phyloP scores from a whole-genome alignment of 1,140 invertebrate genomes.

The Solenopsis invicta region DNA sequence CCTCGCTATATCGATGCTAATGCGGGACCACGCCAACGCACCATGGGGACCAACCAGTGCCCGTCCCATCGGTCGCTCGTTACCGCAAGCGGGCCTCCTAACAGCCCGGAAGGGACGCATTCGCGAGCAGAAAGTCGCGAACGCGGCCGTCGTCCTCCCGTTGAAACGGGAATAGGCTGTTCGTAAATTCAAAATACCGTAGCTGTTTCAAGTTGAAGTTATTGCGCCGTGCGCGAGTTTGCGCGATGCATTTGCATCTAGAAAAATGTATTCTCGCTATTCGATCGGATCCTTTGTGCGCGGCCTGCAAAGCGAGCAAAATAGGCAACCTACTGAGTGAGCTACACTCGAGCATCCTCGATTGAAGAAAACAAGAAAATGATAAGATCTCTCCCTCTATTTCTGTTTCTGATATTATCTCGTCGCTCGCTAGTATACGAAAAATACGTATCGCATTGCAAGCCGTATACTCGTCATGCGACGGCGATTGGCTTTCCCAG shows the following conservation, averaged over 20 bases:
- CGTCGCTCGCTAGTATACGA: neutral
- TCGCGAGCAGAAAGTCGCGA: slow-evolving; percentile 36
- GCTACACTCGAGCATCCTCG: neutral
- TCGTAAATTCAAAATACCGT: slow-evolving; percentile 33
- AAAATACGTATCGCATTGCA: slow-evolving; percentile 17
- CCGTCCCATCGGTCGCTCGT: slow-evolving; percentile 47
- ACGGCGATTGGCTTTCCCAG: slow-evolving; percentile 70
- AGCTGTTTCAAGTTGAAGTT: neutral
- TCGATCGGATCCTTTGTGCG: neutral
- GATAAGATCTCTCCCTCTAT: slow-evolving; percentile 21
- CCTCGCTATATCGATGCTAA: slow-evolving; percentile 76
- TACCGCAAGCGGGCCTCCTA: slow-evolving; percentile 44
- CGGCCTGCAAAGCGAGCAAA: neutral
- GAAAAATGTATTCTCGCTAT: neutral
- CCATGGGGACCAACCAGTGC: slow-evolving; percentile 54
- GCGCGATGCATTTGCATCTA: neutral
- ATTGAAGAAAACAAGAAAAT: slow-evolving; percentile 15
- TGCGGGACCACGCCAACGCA: slow-evolving; percentile 77
- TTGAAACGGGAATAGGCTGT: slow-evolving; percentile 11
- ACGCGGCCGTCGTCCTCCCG: neutral
- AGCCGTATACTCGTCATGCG: slow-evolving; percentile 63
- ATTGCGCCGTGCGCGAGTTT: neutral
- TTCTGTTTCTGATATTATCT: neutral
- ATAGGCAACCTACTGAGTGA: neutral
- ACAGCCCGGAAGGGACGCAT: slow-evolving; percentile 49